phyloP scores from a whole-genome alignment of 1,140 invertebrate genomes.

The Prorops nasuta region DNA sequence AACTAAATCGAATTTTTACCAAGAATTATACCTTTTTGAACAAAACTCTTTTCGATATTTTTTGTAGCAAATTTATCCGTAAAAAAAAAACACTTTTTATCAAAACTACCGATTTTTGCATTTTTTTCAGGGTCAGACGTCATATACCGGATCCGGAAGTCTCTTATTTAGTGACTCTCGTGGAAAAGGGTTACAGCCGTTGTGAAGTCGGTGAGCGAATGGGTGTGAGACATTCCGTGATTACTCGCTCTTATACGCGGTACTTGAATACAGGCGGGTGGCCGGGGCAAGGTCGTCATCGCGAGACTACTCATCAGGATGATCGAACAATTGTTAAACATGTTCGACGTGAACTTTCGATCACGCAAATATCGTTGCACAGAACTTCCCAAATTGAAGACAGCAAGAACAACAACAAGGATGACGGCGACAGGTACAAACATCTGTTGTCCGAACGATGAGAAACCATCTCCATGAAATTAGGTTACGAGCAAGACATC shows the following conservation, averaged over 20 bases:
- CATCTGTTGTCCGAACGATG: background rate
- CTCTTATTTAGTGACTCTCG: constrained; percentile 1
- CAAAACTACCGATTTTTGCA: too few relatives aligned
- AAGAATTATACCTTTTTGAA: too few relatives aligned
- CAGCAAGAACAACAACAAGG: constrained; percentile 5
- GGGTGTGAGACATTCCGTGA: constrained; percentile 7
- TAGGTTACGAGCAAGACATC: constrained; percentile 8
- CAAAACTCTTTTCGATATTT: too few relatives aligned
- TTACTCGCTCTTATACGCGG: constrained; percentile 6
- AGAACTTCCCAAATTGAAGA: constrained; percentile 1
- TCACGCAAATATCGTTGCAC: background rate
- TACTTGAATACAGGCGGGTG: constrained; percentile 7
- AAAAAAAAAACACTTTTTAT: too few relatives aligned
- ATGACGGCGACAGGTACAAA: background rate
- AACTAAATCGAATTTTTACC: too few relatives aligned
- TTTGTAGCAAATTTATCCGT: too few relatives aligned
- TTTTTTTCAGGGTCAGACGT: background rate
- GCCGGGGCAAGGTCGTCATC: constrained; percentile 7
- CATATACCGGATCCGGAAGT: constrained; percentile 3
- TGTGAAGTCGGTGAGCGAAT: background rate
- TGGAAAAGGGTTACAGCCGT: background rate
- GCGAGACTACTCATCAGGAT: constrained; percentile 1
- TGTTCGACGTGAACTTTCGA: constrained; percentile 1
- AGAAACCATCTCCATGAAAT: constrained; percentile 7
- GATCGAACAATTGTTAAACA: background rate